Conservation (phyloP, 2,797 vertebrate species). For the Hapalemur alaotrensis region DNA sequence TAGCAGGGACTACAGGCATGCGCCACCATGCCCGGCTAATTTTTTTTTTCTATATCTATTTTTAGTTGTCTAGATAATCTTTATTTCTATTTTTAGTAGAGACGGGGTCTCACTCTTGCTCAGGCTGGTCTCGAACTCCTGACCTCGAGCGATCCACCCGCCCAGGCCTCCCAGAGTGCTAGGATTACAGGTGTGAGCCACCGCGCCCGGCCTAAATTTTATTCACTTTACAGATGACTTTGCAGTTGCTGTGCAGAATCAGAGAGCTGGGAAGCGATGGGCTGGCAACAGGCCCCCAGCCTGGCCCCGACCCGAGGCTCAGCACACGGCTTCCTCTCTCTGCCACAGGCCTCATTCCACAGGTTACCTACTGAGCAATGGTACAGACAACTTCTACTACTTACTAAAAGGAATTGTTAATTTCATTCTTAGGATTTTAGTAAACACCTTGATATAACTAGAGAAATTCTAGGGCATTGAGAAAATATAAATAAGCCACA, state of each 20-base stretch:
- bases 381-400: background rate
- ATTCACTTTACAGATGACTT: background rate
- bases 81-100: too few relatives aligned
- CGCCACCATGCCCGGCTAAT: too few relatives aligned
- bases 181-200: too few relatives aligned
- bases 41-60: too few relatives aligned
- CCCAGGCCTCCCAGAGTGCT: too few relatives aligned
- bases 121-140: too few relatives aligned
- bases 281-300: accelerated
- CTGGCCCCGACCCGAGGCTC: accelerated
- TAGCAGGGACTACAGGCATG: too few relatives aligned
- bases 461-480: background rate
- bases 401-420: background rate
- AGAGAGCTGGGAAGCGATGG: background rate
- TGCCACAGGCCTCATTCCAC: accelerated
- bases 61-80: too few relatives aligned
- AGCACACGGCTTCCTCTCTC: accelerated
- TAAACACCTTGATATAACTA: background rate
- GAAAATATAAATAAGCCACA: background rate
- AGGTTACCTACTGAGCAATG: accelerated
- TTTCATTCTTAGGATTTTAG: background rate
- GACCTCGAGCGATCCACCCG: too few relatives aligned
- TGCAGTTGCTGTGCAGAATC: background rate
- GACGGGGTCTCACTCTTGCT: too few relatives aligned
- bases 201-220: too few relatives aligned